Evolutionary conservation across 2,113 vertebrate genomes (phyloP), one percentile per base, ranked within the genome.

Genomic region (Uria aalge): DNA sequence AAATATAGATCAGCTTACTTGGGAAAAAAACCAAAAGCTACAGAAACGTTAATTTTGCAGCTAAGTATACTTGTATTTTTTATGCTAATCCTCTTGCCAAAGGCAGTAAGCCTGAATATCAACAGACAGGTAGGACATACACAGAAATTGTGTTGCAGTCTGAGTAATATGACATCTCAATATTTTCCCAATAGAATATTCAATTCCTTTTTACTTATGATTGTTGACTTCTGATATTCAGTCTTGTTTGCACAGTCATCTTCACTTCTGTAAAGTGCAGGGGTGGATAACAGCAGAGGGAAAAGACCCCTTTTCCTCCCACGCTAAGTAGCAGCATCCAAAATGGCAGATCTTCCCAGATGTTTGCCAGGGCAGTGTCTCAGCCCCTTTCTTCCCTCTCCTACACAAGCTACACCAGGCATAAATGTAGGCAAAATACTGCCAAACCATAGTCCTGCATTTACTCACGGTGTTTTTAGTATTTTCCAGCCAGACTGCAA

Each of bases 1-100:
- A 97, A 95, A 73, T 75, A 71, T 73, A 79, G 48, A 90, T 63
- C 52, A 91, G 19, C n/a, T 96, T 76, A 69, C 34, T 19, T 11
- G 6, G 27, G 7, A 30, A 66, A 69, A 84, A 94, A 74, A 24
- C 3, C 68, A 66, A 85, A 81, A 78, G 15, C n/a, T 76, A 90
- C 32, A 48, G n/a, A 84, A 85, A 67, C 36, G 81, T 90, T 88
- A 4, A 15, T 87, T 96, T 85, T 96, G n/a, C 40, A 95, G 63
- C 75, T 96, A 91, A 76, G 45, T 63, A 73, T 57, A 56, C 73
- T 78, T 92, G 43, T 73, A 79, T 75, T 79, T 56, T 88, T 97
- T 50, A 73, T 68, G 41, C 63, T 96, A 62, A 85, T 84, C 34
- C 29, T 87, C 8, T 94, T 83, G 74, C 38, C 75, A 59, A 60